Conservation (phyloP, 2,888 invertebrate species). For the Phorcus lineatus region DNA sequence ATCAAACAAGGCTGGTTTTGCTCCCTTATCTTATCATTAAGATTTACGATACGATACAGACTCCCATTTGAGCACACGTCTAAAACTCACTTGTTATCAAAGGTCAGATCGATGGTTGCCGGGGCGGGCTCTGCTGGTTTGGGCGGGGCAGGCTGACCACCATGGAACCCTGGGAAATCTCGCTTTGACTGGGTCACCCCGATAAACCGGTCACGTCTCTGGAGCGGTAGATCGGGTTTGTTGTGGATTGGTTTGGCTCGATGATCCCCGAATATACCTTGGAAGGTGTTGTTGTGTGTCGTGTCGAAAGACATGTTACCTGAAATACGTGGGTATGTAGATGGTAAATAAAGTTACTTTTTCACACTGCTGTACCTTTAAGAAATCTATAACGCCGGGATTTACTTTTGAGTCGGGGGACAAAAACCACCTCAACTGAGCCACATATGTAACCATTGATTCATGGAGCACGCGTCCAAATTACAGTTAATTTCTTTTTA, state of each 20-base stretch:
- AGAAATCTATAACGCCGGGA: too few relatives aligned
- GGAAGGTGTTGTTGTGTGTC: constrained; percentile 65
- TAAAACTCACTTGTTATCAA: constrained; percentile 66
- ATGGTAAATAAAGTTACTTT: background rate
- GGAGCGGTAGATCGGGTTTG: constrained; percentile 37
- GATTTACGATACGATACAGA: too few relatives aligned
- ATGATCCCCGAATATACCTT: constrained; percentile 57
- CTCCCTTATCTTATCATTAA: too few relatives aligned
- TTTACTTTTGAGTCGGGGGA: too few relatives aligned
- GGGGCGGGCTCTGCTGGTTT: constrained; percentile 64
- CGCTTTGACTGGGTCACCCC: constrained; percentile 61
- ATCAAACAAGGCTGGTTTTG: too few relatives aligned
- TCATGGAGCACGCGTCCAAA: too few relatives aligned
- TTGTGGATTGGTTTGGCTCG: constrained; percentile 52
- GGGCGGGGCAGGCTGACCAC: constrained; percentile 59
- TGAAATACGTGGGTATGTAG: constrained; percentile 34
- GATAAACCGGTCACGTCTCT: constrained; percentile 55
- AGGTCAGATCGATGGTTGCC: constrained; percentile 67
- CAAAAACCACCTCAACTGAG: too few relatives aligned
- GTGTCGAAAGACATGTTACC: constrained; percentile 66
- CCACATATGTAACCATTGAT: too few relatives aligned
- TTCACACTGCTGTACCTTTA: too few relatives aligned
- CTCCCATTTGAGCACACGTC: too few relatives aligned
- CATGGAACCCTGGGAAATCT: constrained; percentile 62
- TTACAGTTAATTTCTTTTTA: too few relatives aligned